Evolutionary conservation across 2,888 invertebrate genomes (phyloP).

Genomic region (Paralinhomoeus sp.): DNA sequence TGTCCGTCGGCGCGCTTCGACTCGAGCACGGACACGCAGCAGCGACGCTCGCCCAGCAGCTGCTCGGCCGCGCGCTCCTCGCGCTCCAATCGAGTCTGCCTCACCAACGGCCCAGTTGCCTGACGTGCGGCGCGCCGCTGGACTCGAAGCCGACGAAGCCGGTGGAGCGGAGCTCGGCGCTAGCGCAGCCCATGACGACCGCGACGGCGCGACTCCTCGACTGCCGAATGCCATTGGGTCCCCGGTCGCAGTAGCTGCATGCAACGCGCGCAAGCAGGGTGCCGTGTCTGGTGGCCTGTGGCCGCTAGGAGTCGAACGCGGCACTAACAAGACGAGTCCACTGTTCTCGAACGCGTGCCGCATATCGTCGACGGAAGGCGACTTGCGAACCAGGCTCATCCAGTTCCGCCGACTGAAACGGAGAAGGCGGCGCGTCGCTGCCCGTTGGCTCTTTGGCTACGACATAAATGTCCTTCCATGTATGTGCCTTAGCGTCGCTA

Average conservation of each 20-base stretch:
- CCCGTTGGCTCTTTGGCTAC: no score
- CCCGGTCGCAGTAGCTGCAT: constrained; percentile 54
- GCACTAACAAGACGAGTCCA: constrained; percentile 44
- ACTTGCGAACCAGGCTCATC: constrained; percentile 37
- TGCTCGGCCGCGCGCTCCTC: no score
- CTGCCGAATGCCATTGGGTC: constrained; percentile 36
- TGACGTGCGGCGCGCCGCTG: constrained; percentile 38
- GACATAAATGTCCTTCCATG: no score
- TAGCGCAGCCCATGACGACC: constrained; percentile 49
- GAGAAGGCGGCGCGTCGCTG: no score
- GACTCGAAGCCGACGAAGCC: constrained; percentile 35
- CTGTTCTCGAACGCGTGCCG: constrained; percentile 36
- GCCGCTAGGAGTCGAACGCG: no score
- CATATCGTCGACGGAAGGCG: constrained; percentile 37
- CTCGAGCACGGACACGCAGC: no score
- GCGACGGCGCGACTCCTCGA: constrained; percentile 35
- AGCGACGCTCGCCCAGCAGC: no score
- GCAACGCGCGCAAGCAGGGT: no score
- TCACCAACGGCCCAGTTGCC: constrained; percentile 30
- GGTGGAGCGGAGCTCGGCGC: constrained; percentile 33
- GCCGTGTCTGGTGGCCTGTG: no score
- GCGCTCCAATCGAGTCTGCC: no score
- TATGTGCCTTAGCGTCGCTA: no score
- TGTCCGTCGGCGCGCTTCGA: no score
- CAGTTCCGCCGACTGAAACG: constrained; percentile 34